phyloP scores from a whole-genome alignment of 2,113 vertebrate species.

The Phylloscopus trochiloides region DNA sequence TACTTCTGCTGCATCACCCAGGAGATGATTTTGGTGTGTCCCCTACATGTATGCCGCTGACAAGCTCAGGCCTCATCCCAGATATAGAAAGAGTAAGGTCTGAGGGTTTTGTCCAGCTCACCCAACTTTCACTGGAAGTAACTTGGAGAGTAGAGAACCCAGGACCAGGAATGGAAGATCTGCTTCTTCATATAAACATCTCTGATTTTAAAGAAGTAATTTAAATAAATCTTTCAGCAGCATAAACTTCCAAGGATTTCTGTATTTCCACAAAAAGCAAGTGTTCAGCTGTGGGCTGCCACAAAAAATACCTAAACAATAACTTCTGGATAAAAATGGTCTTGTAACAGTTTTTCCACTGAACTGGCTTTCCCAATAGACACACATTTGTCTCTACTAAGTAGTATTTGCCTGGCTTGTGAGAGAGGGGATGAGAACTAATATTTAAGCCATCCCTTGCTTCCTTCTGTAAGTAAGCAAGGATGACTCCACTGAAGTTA shows the following conservation, averaged over 20 bases:
- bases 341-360: neutral
- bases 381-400: neutral
- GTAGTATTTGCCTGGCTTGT: neutral
- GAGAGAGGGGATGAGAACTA: neutral
- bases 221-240: neutral
- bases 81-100: neutral
- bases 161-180: neutral
- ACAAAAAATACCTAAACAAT: neutral
- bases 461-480: neutral
- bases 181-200: neutral
- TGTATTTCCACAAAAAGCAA: neutral
- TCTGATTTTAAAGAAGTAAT: neutral
- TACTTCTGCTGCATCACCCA: neutral
- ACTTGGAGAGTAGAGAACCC: neutral
- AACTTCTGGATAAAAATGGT: neutral
- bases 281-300: neutral
- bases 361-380: neutral
- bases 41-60: neutral
- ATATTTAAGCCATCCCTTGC: neutral
- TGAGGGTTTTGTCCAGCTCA: neutral
- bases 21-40: neutral
- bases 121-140: neutral
- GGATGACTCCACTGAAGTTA: neutral
- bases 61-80: neutral
- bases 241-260: neutral